These are phyloP conservation scores for Garrulus glandarius DNA, from an alignment of 2,797 vertebrate species.

Conservation along the genomic window DNA sequence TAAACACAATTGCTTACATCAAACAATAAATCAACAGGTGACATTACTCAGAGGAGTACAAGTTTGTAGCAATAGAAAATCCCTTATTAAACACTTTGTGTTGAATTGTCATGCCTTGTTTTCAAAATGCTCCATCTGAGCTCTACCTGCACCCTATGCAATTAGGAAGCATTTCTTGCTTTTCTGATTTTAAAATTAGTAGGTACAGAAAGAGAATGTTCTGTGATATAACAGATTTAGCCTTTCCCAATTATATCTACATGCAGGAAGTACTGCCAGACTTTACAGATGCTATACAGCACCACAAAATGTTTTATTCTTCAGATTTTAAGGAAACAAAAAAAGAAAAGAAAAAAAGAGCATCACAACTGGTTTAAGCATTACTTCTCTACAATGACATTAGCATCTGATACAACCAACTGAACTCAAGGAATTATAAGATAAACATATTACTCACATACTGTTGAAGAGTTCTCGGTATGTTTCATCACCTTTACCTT, in stretches of 20 bases:
- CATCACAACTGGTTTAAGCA: neutral
- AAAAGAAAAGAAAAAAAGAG: neutral
- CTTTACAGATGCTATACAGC: neutral
- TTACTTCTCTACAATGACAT: neutral
- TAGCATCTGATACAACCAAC: neutral
- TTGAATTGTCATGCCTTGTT: neutral
- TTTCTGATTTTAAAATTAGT: conserved; percentile 39
- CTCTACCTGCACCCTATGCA: neutral
- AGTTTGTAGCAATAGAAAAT: neutral
- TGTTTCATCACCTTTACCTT: conserved; percentile 97
- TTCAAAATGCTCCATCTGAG: neutral
- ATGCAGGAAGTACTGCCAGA: conserved; percentile 21
- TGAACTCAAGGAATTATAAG: neutral
- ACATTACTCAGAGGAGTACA: neutral
- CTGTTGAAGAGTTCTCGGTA: conserved; percentile 95
- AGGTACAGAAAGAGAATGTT: conserved; percentile 6
- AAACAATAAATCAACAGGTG: conserved; percentile 43
- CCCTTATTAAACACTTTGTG: neutral
- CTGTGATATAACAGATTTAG: conserved; percentile 21
- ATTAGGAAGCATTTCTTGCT: conserved; percentile 24
- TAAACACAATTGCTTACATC: neutral
- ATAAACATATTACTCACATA: conserved; percentile 82
- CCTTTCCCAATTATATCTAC: conserved; percentile 30
- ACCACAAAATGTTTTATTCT: neutral
- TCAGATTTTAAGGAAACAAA: neutral